Conservation (phyloP, 2,888 invertebrate species). For the Kuschelorhynchus macadamiae region DNA sequence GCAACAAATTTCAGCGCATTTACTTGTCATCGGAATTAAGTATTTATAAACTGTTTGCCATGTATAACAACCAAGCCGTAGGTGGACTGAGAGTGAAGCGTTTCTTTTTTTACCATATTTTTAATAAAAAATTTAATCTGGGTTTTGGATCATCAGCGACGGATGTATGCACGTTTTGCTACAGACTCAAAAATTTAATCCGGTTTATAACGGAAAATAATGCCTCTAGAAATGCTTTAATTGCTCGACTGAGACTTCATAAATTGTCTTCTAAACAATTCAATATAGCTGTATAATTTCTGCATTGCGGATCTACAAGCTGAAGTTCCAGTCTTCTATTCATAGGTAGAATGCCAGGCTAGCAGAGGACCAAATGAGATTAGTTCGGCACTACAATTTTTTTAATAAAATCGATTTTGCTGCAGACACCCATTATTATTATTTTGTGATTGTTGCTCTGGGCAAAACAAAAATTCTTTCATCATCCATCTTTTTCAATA, state of each 20-base stretch:
- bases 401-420: not conserved
- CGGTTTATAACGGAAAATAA: not conserved
- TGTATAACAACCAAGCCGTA: no score
- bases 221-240: not conserved
- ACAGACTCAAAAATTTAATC: not conserved
- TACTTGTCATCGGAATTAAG: no score
- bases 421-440: not conserved
- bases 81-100: no score
- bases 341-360: not conserved
- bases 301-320: conserved; percentile 8
- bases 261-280: no score
- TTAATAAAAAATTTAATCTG: no score
- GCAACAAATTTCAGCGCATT: no score
- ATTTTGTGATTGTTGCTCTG: conserved; percentile 6
- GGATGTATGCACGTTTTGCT: not conserved
- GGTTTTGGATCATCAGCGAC: no score
- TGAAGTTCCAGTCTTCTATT: not conserved
- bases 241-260: not conserved
- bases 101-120: no score
- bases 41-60: no score
- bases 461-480: conserved; percentile 18
- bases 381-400: not conserved
- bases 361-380: conserved; percentile 1
- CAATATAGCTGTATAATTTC: conserved; percentile 11
- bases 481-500: conserved; percentile 11